phyloP scores from a whole-genome alignment of 2,113 vertebrate species.

The Scytalopus superciliaris region DNA sequence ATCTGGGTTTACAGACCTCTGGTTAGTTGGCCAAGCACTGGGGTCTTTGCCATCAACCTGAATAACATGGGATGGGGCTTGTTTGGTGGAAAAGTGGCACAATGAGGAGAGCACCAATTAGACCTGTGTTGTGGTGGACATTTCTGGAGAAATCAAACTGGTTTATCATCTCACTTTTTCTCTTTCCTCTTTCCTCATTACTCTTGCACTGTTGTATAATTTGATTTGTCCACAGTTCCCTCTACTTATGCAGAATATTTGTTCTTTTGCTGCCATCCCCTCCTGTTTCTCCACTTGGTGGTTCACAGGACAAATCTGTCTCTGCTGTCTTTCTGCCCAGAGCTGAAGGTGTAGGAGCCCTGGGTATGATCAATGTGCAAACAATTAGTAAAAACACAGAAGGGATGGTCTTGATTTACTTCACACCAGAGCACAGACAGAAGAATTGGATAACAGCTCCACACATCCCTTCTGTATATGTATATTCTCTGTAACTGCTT shows the following conservation, averaged over 20 bases:
- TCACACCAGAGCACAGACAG: background rate
- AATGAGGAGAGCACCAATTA: background rate
- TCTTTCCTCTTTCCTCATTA: background rate
- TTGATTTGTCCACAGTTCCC: background rate
- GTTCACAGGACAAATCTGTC: background rate
- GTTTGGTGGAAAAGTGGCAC: background rate
- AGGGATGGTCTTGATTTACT: background rate
- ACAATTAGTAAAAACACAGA: background rate
- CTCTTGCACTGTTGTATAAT: rapidly evolving
- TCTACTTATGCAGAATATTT: background rate
- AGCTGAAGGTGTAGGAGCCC: rapidly evolving
- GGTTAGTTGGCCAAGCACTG: background rate
- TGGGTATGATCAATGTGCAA: background rate
- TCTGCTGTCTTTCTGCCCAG: background rate
- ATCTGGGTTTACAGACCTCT: background rate
- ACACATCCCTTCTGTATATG: background rate
- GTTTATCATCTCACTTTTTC: background rate
- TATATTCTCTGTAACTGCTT: background rate
- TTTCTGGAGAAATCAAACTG: background rate
- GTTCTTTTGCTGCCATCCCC: background rate
- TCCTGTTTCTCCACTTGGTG: background rate
- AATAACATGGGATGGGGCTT: background rate
- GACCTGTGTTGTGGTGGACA: background rate
- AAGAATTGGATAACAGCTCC: background rate
- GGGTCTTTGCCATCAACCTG: background rate